Conservation (phyloP, 2,797 vertebrate species). For the Yasuhikotakia modesta region DNA sequence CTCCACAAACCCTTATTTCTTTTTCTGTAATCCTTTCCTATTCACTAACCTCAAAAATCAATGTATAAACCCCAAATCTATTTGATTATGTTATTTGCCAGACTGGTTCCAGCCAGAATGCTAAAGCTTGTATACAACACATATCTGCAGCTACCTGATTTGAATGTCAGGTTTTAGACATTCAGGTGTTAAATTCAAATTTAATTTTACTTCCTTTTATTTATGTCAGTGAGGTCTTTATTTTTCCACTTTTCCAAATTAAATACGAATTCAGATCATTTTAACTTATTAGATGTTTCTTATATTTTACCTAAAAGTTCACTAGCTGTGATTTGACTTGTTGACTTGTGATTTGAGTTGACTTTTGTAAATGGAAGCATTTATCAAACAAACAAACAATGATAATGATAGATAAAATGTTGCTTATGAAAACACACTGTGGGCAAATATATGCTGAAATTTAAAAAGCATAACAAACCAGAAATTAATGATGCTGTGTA, state of each 20-base stretch:
- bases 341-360: too few relatives aligned
- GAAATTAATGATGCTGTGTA: not conserved
- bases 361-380: too few relatives aligned
- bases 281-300: too few relatives aligned
- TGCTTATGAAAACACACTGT: too few relatives aligned
- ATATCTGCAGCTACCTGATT: slow-evolving; percentile 8
- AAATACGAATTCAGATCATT: too few relatives aligned
- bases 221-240: not conserved
- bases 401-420: too few relatives aligned
- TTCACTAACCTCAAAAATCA: slow-evolving; percentile 41
- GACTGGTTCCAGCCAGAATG: slow-evolving; percentile 14
- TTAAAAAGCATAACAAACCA: not conserved
- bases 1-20: slow-evolving; percentile 33
- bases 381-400: too few relatives aligned
- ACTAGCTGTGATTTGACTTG: too few relatives aligned
- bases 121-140: slow-evolving; percentile 21
- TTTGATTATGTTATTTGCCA: slow-evolving; percentile 35
- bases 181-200: slow-evolving; percentile 1
- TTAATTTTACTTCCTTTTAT: not conserved
- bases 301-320: too few relatives aligned
- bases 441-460: too few relatives aligned
- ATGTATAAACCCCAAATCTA: slow-evolving; percentile 21
- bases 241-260: too few relatives aligned
- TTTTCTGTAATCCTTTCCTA: slow-evolving; percentile 21
- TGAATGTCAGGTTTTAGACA: slow-evolving; percentile 14